A percentile compares a stretch with the other conserved stretches of the same genome.
Evolutionary conservation across 2,113 vertebrate genomes (phyloP).

Genomic region (Recurvirostra avosetta): DNA sequence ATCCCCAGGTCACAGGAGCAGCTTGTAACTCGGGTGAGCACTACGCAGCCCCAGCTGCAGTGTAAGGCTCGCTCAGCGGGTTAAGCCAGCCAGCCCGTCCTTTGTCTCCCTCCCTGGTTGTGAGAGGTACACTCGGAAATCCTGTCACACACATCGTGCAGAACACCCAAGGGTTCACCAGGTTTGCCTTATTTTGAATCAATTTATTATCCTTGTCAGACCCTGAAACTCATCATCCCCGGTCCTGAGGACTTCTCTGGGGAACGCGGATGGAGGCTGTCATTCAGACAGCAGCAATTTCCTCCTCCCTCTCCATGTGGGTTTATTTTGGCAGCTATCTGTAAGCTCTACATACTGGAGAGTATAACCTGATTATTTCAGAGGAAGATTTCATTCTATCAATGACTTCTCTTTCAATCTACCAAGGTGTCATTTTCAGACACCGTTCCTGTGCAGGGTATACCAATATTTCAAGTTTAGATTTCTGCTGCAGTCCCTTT

Average conservation of each 20-base stretch:
- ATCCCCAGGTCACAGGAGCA: not conserved
- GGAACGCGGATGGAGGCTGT: not conserved
- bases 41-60: not conserved
- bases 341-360: not conserved
- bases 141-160: not conserved
- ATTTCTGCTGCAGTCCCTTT: not conserved
- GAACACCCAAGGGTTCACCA: not conserved
- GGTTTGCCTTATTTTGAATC: not conserved
- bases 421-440: not conserved
- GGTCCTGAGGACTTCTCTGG: not conserved
- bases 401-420: not conserved
- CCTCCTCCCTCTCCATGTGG: not conserved
- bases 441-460: not conserved
- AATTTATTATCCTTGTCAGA: constrained; percentile 10
- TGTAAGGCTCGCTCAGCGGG: fast-evolving
- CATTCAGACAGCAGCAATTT: not conserved
- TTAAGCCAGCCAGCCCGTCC: not conserved
- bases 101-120: not conserved
- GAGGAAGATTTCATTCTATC: not conserved
- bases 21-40: not conserved
- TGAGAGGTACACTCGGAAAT: not conserved
- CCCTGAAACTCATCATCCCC: not conserved
- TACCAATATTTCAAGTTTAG: not conserved
- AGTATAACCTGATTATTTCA: not conserved
- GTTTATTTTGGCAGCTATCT: not conserved